These are phyloP conservation scores for Microplitis deprimator DNA, from an alignment of 2,888 invertebrate species.

Conservation along the genomic window DNA sequence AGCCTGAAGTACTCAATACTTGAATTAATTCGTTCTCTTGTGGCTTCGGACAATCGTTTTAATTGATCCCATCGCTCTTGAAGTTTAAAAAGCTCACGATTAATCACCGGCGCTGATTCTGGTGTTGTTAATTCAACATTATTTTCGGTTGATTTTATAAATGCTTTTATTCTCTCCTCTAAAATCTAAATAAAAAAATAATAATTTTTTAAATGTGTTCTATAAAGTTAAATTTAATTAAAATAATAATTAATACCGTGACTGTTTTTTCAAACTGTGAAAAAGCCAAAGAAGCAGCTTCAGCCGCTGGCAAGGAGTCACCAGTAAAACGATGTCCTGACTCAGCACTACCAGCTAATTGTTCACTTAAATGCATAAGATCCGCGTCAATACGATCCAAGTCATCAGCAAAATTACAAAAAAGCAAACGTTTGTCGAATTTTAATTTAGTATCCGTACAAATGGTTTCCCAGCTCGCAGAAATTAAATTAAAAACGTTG, in stretches of 20 bases:
- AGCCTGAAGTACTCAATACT: slow-evolving; percentile 82
- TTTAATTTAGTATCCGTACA: slow-evolving; percentile 75
- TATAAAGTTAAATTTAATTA: slow-evolving; percentile 24
- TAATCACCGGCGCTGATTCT: slow-evolving; percentile 75
- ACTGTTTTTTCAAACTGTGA: slow-evolving; percentile 84
- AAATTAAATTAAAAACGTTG: slow-evolving; percentile 76
- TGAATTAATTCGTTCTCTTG: slow-evolving; percentile 78
- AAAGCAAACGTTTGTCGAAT: slow-evolving; percentile 77
- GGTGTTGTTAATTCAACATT: slow-evolving; percentile 62
- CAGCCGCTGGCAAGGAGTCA: slow-evolving; percentile 80
- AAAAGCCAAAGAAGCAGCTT: slow-evolving; percentile 81
- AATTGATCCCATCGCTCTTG: slow-evolving; percentile 80
- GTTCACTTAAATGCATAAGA: slow-evolving; percentile 69
- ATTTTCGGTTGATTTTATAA: slow-evolving; percentile 79
- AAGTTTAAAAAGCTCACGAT: slow-evolving; percentile 77
- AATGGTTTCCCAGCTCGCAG: slow-evolving; percentile 77
- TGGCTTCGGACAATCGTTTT: slow-evolving; percentile 78
- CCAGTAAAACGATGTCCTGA: slow-evolving; percentile 72
- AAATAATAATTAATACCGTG: slow-evolving; percentile 74
- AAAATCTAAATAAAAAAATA: slow-evolving; percentile 74
- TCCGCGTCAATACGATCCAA: slow-evolving; percentile 81
- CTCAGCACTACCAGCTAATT: slow-evolving; percentile 55
- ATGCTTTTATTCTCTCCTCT: slow-evolving; percentile 80
- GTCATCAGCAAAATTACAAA: slow-evolving; percentile 80
- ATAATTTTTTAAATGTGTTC: neutral